These are phyloP conservation scores for Ethmia dodecea DNA, from an alignment of 2,888 invertebrate species.

Conservation along the genomic window DNA sequence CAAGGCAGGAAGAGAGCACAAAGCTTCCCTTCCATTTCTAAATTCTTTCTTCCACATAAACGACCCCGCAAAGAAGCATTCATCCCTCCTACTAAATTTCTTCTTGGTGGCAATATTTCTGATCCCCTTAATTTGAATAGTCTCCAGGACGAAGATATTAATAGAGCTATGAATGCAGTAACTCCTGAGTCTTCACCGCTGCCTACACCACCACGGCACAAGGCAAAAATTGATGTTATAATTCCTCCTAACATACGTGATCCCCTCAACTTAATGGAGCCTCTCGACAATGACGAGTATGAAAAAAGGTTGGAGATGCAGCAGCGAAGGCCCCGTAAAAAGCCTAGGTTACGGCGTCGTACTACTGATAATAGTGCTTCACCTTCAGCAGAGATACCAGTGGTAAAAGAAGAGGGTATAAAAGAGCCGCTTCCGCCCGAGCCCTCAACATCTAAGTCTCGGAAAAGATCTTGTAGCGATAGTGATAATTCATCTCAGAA, in stretches of 20 bases:
- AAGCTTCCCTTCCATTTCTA: slow-evolving; percentile 82
- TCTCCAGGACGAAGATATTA: slow-evolving; percentile 88
- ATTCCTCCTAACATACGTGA: slow-evolving; percentile 96
- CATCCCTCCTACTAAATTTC: slow-evolving; percentile 94
- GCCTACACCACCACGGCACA: slow-evolving; percentile 88
- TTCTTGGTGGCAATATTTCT: slow-evolving; percentile 95
- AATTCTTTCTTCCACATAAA: slow-evolving; percentile 86
- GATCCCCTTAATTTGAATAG: slow-evolving; percentile 97
- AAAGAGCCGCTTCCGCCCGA: slow-evolving; percentile 59
- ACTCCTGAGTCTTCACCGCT: slow-evolving; percentile 96
- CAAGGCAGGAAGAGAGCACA: slow-evolving; percentile 81
- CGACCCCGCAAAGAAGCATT: slow-evolving; percentile 85
- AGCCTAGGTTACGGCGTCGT: slow-evolving; percentile 77
- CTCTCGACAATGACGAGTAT: slow-evolving; percentile 88
- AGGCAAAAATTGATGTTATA: slow-evolving; percentile 90
- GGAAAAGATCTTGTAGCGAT: slow-evolving; percentile 75
- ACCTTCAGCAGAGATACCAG: slow-evolving; percentile 32
- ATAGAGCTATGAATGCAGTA: slow-evolving; percentile 89
- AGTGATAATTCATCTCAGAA: slow-evolving; percentile 76
- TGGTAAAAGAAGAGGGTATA: slow-evolving; percentile 43
- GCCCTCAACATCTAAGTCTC: slow-evolving; percentile 51
- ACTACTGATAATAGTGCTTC: slow-evolving; percentile 66
- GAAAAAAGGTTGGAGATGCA: slow-evolving; percentile 86
- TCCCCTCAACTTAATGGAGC: slow-evolving; percentile 91
- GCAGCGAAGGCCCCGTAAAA: slow-evolving; percentile 81